Base-by-base conservation (phyloP, 2,888 invertebrate genomes). In the Exocentrus adspersus region DNA sequence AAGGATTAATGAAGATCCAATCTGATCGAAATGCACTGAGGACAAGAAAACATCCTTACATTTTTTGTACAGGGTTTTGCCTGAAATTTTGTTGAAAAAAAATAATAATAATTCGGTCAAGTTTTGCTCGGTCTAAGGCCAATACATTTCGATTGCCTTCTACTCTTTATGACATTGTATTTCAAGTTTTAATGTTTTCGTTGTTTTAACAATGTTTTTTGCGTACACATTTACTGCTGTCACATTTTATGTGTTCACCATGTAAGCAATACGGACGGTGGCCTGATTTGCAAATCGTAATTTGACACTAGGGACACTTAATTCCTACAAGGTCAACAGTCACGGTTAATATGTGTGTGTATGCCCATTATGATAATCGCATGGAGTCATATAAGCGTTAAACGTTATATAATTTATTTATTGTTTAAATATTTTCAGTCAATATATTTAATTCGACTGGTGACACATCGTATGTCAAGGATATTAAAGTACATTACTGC, bases 221-320 rank as follows among this genome's bases (percentile, higher is more conserved):
- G n/a, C n/a, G n/a, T n/a, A n/a, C n/a, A n/a, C 3, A 24, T 3
- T 24, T 7, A 5, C 7, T 5, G 24, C 7, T 24, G 24, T 3
- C 24, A 7, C 24, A 24, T 3, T 52, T 52, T n/a, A 6, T 37
- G n/a, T 43, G 14, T n/a, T 19, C 56, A 45, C 32, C 19, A 5
- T 45, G 56, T 56, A 52, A 4, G 5, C 16, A 41, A 20, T 16
- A 41, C 32, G 45, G 56, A 45, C 56, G 56, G 56, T 56, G 56
- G 56, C 45, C 45, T 28, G 56, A 56, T 56, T 56, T 56, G 56
- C 56, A 45, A 56, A 56, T 56, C 30, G 45, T 56, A 56, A 56
- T 56, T 56, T 56, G 56, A 56, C 45, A 45, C 56, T 56, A 56
- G 56, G 28, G 14, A 45, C 56, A 45, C 56, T 56, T 54, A 54